Percentiles rank a stretch among this genome's conserved stretches.
Conservation (phyloP, 2,797 vertebrate genomes). For the Gymnopithys bicolor region DNA sequence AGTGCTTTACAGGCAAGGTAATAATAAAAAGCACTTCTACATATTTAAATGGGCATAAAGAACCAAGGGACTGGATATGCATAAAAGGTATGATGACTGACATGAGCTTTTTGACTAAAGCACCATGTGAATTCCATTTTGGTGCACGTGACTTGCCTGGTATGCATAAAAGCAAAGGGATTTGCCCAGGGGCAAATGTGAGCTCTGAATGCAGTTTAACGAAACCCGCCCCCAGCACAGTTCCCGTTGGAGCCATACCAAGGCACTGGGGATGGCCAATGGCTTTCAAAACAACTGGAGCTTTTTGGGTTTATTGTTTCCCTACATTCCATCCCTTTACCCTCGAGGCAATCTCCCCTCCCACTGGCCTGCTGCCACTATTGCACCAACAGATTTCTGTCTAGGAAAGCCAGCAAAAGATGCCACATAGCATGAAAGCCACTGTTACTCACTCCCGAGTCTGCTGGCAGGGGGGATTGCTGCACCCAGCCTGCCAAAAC, state of each 20-base stretch:
- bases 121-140: slow-evolving; percentile 41
- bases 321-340: slow-evolving; percentile 73
- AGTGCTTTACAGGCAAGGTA: slow-evolving; percentile 24
- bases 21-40: slow-evolving; percentile 50
- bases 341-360: slow-evolving; percentile 76
- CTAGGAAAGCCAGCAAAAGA: slow-evolving; percentile 73
- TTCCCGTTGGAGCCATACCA: slow-evolving; percentile 54
- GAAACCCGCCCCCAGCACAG: slow-evolving; percentile 53
- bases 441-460: slow-evolving; percentile 69
- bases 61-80: slow-evolving; percentile 54
- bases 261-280: slow-evolving; percentile 65
- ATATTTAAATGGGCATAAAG: slow-evolving; percentile 58
- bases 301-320: slow-evolving; percentile 72
- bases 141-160: slow-evolving; percentile 3
- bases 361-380: slow-evolving; percentile 66
- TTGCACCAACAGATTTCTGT: slow-evolving; percentile 55
- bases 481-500: slow-evolving; percentile 68
- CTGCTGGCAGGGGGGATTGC: slow-evolving; percentile 63
- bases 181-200: slow-evolving; percentile 72
- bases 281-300: slow-evolving; percentile 70
- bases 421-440: slow-evolving; percentile 56
- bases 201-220: slow-evolving; percentile 75
- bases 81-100: slow-evolving; percentile 55
- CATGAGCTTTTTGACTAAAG: slow-evolving; percentile 44
- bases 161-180: slow-evolving; percentile 46